These are phyloP conservation scores for Cheilosia soror DNA, from an alignment of 2,888 invertebrate genomes.

Conservation along the genomic window DNA sequence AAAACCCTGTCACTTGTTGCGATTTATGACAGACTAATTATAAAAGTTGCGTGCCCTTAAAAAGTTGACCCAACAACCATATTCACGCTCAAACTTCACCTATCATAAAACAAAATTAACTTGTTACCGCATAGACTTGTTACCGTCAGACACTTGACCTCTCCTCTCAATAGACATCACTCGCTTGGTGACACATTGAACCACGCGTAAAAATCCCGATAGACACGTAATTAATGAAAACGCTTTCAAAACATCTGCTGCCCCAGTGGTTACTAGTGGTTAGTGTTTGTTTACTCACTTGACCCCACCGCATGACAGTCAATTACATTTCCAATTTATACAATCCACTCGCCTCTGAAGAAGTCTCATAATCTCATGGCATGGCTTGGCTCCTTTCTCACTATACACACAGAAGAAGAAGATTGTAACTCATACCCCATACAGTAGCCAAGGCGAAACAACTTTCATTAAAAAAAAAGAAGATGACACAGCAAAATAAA, in stretches of 20 bases:
- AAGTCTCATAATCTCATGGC: slow-evolving; percentile 22
- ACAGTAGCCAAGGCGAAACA: slow-evolving; percentile 9
- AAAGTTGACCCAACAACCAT: too few relatives aligned
- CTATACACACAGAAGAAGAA: too few relatives aligned
- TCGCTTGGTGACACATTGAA: slow-evolving; percentile 53
- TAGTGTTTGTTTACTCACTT: slow-evolving; percentile 26
- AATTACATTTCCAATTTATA: slow-evolving; percentile 47
- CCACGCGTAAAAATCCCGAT: slow-evolving; percentile 19
- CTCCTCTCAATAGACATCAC: slow-evolving; percentile 31
- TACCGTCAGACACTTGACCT: slow-evolving; percentile 28
- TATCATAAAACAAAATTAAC: slow-evolving; percentile 20
- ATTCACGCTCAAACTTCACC: background rate
- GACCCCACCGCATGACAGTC: slow-evolving; percentile 3
- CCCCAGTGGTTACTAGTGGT: background rate
- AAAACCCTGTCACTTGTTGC: too few relatives aligned
- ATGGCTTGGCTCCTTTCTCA: slow-evolving; percentile 1
- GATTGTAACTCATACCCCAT: background rate
- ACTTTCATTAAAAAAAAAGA: slow-evolving; percentile 34
- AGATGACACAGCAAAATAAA: slow-evolving; percentile 9
- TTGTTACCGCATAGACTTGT: slow-evolving; percentile 8
- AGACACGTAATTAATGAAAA: slow-evolving; percentile 65
- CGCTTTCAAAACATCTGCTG: slow-evolving; percentile 51
- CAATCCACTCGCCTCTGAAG: slow-evolving; percentile 23
- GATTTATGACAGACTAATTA: too few relatives aligned
- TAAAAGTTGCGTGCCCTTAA: too few relatives aligned